phyloP scores from a whole-genome alignment of 2,888 invertebrate genomes.

The Cetonia aurata region DNA sequence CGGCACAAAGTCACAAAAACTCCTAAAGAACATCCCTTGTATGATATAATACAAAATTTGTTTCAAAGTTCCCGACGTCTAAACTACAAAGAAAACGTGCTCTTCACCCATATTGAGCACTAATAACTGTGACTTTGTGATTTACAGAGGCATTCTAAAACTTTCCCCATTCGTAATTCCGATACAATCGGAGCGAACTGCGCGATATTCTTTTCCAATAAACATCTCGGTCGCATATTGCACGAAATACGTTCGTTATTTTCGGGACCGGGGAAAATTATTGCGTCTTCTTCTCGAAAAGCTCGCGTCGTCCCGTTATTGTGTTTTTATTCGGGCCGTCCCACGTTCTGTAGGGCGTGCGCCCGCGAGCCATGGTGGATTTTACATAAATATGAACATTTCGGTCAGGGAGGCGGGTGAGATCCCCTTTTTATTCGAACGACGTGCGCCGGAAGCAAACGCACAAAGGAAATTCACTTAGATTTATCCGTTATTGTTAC shows the following conservation, averaged over 20 bases:
- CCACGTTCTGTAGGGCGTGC: slow-evolving; percentile 48
- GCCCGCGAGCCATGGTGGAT: slow-evolving; percentile 50
- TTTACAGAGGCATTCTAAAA: too few relatives aligned
- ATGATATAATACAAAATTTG: too few relatives aligned
- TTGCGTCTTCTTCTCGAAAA: slow-evolving; percentile 18
- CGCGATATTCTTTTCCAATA: too few relatives aligned
- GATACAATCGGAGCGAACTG: too few relatives aligned
- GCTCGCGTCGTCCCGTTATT: slow-evolving; percentile 6
- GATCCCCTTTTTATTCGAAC: slow-evolving; percentile 55
- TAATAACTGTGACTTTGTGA: too few relatives aligned
- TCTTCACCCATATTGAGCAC: too few relatives aligned
- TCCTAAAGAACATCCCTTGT: too few relatives aligned
- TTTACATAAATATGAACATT: slow-evolving; percentile 58
- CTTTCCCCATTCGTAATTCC: too few relatives aligned
- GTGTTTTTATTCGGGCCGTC: slow-evolving; percentile 18
- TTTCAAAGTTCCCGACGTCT: too few relatives aligned
- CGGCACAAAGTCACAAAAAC: too few relatives aligned
- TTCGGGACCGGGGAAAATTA: slow-evolving; percentile 2
- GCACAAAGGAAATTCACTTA: slow-evolving; percentile 53
- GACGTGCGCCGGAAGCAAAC: slow-evolving; percentile 57
- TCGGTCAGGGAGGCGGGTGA: slow-evolving; percentile 47
- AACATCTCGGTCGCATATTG: too few relatives aligned
- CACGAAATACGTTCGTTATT: slow-evolving; percentile 7
- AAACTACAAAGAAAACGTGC: too few relatives aligned
- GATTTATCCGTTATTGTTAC: slow-evolving; percentile 46